Evolutionary conservation across 2,888 invertebrate species (phyloP), one percentile per base, ranked within the genome.

Genomic region (Liopterus haemorrhoidalis): DNA sequence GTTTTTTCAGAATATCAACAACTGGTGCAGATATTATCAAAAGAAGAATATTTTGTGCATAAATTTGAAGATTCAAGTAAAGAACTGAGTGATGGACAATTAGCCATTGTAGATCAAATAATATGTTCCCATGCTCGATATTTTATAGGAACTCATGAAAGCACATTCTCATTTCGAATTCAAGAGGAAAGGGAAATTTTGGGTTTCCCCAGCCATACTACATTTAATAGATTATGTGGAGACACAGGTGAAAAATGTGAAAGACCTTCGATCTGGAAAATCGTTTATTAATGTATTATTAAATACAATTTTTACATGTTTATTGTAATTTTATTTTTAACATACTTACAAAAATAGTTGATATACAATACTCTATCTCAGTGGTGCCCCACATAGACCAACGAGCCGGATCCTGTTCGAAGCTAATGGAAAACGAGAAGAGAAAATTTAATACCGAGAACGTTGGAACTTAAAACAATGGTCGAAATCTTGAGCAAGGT

Each of bases 141-240:
- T 63, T 96, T 96, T 61, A 76, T 94, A 25, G 97, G 97, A 6
- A 93, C 92, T 0, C 79, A 85, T 63, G 92, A 93, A 57, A 97
- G 97, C 48, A 99, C 97, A 0, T 97, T 96, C 67, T 84, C 95
- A 0, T 95, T 87, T 65, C 77, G 97, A 44, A 97, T 99, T 54
- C 93, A 96, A 69, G 97, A 99, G 65, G 97, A 99, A 63, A 74
- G 97, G 18, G 96, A 97, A 70, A 93, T 99, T 49, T 65, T 96
- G 30, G 94, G 94, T 1, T 93, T 93, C 66, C 74, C 79, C 4
- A 72, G 78, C 28, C 70, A 78, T 18, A 79, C 81, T 5, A 96
- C 96, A 0, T 97, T 93, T 63, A 96, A 97, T 67, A 74, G 85
- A 49, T 70, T 94, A 1, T 94, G 93, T 67, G 78, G 77, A 41